Conservation (phyloP, 2,888 invertebrate species). For the Meliscaeva auricollis region DNA sequence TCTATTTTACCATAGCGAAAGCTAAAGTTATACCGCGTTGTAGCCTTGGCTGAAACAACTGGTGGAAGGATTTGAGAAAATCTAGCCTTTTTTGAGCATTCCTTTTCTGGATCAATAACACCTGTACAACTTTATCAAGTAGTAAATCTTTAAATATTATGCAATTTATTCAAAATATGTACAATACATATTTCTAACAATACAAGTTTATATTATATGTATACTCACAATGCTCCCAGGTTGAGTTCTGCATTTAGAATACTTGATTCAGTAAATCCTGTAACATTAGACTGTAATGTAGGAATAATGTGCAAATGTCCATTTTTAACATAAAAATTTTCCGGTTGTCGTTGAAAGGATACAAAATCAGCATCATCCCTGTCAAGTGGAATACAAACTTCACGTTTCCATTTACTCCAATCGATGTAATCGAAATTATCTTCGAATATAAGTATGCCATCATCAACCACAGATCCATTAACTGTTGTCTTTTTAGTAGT, state of each 20-base stretch:
- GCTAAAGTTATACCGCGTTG: constrained; percentile 78
- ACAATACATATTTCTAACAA: neutral
- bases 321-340: neutral
- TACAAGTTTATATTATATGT: no score
- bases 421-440: neutral
- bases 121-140: neutral
- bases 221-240: neutral
- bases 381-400: constrained; percentile 85
- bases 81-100: neutral
- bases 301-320: neutral
- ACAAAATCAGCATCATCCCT: constrained; percentile 79
- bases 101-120: neutral
- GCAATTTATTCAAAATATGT: neutral
- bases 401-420: constrained; percentile 84
- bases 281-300: no score
- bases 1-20: constrained; percentile 77
- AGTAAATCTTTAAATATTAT: neutral
- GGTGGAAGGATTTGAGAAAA: constrained; percentile 12
- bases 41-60: neutral
- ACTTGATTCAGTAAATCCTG: no score
- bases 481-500: neutral
- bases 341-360: constrained; percentile 78
- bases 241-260: neutral
- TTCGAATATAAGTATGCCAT: neutral
- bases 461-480: neutral